Evolutionary conservation across 2,888 invertebrate genomes (phyloP).

Genomic region (Notodonta dromedarius): DNA sequence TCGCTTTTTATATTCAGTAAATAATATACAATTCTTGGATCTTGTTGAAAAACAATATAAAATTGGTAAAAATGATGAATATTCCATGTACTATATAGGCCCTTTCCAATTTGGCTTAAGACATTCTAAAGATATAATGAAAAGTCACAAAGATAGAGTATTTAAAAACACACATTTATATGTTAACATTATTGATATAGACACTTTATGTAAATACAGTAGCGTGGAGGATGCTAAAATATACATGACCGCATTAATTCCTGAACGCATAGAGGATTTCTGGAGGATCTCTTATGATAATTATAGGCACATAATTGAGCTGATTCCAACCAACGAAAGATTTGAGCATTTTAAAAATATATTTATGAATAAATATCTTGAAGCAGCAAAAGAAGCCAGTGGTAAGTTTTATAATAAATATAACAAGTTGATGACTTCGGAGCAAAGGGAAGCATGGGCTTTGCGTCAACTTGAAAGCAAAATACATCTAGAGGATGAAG

Average conservation of each 20-base stretch:
- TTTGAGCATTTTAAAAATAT: slow-evolving; percentile 50
- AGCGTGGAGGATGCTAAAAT: slow-evolving; percentile 50
- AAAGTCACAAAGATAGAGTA: slow-evolving; percentile 56
- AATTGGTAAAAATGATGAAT: not conserved
- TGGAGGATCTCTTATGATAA: slow-evolving; percentile 47
- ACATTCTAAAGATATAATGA: slow-evolving; percentile 50
- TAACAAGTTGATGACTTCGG: slow-evolving; percentile 47
- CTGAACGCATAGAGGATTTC: slow-evolving; percentile 36
- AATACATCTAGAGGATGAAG: slow-evolving; percentile 23
- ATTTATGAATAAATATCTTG: slow-evolving; percentile 49
- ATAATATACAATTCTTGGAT: slow-evolving; percentile 50
- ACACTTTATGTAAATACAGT: slow-evolving; percentile 41
- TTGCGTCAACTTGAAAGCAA: slow-evolving; percentile 33
- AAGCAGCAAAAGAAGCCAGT: slow-evolving; percentile 49
- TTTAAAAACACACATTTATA: slow-evolving; percentile 49
- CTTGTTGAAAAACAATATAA: slow-evolving; percentile 47
- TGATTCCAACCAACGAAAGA: slow-evolving; percentile 47
- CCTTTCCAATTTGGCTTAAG: slow-evolving; percentile 41
- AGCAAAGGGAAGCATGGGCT: slow-evolving; percentile 58
- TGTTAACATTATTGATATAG: slow-evolving; percentile 41
- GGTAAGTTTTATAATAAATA: slow-evolving; percentile 42
- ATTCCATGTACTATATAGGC: not conserved
- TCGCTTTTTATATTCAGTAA: slow-evolving; percentile 38
- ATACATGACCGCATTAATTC: slow-evolving; percentile 45
- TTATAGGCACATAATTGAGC: slow-evolving; percentile 48